phyloP scores from a whole-genome alignment of 2,888 invertebrate genomes.

The Eupithecia insigniata region DNA sequence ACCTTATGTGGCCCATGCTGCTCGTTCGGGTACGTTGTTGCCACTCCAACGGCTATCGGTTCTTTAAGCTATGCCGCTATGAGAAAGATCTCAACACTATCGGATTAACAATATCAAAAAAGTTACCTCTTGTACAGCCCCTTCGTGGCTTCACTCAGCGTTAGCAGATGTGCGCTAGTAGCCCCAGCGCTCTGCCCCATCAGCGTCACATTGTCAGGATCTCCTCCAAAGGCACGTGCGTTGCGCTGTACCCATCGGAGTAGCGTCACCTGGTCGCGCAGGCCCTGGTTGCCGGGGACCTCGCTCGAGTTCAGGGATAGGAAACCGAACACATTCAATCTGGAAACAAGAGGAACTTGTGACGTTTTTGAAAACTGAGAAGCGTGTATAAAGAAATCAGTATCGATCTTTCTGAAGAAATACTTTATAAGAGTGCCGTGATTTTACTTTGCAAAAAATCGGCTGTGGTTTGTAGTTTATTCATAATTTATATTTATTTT shows the following conservation, averaged over 20 bases:
- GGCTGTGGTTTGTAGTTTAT: too few relatives aligned
- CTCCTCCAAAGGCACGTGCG: constrained; percentile 69
- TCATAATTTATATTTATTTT: too few relatives aligned
- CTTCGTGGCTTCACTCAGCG: constrained; percentile 63
- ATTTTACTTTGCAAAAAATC: background rate
- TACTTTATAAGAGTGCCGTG: background rate
- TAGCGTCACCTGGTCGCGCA: constrained; percentile 73
- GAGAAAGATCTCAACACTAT: background rate
- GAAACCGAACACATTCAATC: constrained; percentile 76
- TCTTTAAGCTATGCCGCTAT: background rate
- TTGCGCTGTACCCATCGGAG: constrained; percentile 73
- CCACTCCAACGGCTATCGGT: background rate
- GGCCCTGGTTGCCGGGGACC: constrained; percentile 76
- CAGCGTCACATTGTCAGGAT: constrained; percentile 70
- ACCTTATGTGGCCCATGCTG: background rate
- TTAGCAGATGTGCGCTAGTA: constrained; percentile 63
- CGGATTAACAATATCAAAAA: background rate
- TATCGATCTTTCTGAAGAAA: background rate
- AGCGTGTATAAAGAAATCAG: background rate
- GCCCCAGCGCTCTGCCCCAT: constrained; percentile 78
- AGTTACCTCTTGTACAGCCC: constrained; percentile 68
- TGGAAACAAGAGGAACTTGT: constrained; percentile 42
- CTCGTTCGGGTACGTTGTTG: background rate
- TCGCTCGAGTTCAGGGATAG: constrained; percentile 65
- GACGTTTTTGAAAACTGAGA: background rate